These are phyloP conservation scores for Cryptus armator DNA, from an alignment of 2,888 invertebrate genomes.

Conservation along the genomic window DNA sequence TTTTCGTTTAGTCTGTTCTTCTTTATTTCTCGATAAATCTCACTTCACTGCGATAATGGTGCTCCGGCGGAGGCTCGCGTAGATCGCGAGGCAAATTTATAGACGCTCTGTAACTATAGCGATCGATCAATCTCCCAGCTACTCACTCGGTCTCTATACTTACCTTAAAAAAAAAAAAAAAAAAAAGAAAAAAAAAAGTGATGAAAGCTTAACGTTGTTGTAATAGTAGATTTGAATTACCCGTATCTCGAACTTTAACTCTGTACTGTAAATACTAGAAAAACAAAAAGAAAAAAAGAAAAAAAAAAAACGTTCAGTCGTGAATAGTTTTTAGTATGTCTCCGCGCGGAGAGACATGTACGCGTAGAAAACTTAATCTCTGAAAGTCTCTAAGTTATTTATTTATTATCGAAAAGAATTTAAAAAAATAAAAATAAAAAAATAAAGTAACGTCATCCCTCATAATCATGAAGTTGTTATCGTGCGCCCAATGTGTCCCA, in stretches of 20 bases:
- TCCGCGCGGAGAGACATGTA: slow-evolving; percentile 36
- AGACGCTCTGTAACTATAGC: slow-evolving; percentile 8
- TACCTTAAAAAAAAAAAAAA: background rate
- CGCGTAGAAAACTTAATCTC: slow-evolving; percentile 57
- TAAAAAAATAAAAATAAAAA: background rate
- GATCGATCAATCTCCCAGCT: slow-evolving; percentile 32
- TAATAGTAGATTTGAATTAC: slow-evolving; percentile 48
- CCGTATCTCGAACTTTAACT: slow-evolving; percentile 42
- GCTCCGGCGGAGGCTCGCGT: slow-evolving; percentile 66
- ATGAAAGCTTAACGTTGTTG: slow-evolving; percentile 41
- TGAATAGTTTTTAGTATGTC: slow-evolving; percentile 10
- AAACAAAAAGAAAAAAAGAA: slow-evolving; percentile 6
- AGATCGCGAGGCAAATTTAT: slow-evolving; percentile 65
- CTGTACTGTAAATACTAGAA: slow-evolving; percentile 52
- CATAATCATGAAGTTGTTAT: slow-evolving; percentile 57
- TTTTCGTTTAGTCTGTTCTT: slow-evolving; percentile 29
- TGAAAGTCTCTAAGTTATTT: slow-evolving; percentile 67
- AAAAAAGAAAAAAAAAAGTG: slow-evolving; percentile 12
- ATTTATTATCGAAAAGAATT: slow-evolving; percentile 63
- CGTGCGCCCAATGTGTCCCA: slow-evolving; percentile 24
- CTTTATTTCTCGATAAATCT: slow-evolving; percentile 26
- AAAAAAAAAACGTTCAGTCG: slow-evolving; percentile 17
- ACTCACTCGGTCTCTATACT: slow-evolving; percentile 38
- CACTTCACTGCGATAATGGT: slow-evolving; percentile 38
- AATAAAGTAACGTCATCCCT: slow-evolving; percentile 31